Evolutionary conservation across 2,113 vertebrate genomes (phyloP).

Genomic region (Sylvia atricapilla): DNA sequence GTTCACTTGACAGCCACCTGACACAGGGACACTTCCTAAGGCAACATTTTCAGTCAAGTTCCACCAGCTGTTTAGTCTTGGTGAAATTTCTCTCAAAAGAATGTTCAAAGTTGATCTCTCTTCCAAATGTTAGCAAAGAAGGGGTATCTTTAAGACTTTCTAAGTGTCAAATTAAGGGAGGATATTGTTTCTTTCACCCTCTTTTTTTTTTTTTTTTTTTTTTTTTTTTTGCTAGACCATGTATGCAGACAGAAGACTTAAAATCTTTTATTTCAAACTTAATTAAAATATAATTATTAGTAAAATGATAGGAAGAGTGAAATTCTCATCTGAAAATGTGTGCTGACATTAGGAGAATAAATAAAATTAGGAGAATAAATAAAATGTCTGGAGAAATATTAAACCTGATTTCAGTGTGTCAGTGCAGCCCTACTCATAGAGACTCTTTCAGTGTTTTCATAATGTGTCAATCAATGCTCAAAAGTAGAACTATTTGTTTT

Average conservation of each 20-base stretch:
- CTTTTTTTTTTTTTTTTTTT: neutral
- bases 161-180: neutral
- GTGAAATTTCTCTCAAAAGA: neutral
- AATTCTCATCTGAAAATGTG: neutral
- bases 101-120: neutral
- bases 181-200: neutral
- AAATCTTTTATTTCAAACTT: neutral
- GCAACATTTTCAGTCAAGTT: neutral
- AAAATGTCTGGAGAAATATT: neutral
- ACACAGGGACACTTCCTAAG: neutral
- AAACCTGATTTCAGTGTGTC: neutral
- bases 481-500: slow-evolving; percentile 63
- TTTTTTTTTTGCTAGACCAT: neutral
- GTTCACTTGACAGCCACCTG: neutral
- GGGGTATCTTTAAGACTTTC: neutral
- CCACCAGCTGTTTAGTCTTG: neutral
- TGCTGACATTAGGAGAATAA: neutral
- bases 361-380: neutral
- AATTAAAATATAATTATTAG: neutral
- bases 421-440: neutral
- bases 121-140: neutral
- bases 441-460: neutral
- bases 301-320: neutral
- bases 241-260: neutral
- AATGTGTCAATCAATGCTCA: slow-evolving; percentile 37